A percentile compares a stretch with the other conserved stretches of the same genome.
Conservation (phyloP, 2,888 invertebrate genomes). For the Herminia tarsipennalis region DNA sequence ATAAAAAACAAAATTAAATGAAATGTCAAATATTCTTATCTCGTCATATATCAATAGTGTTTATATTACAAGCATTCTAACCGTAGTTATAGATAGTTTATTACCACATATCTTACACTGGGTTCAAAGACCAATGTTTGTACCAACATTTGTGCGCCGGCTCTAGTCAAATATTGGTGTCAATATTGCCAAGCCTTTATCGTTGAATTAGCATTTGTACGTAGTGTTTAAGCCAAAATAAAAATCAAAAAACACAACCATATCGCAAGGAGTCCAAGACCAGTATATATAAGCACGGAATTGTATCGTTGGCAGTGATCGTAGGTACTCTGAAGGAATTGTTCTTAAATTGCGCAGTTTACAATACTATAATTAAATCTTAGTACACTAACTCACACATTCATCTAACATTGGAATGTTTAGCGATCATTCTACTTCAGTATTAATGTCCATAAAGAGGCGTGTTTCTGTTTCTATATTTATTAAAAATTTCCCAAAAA, state of each 20-base stretch:
- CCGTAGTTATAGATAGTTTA: conserved; percentile 11
- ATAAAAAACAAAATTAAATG: too few species aligned
- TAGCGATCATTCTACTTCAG: conserved; percentile 11
- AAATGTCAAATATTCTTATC: conserved; percentile 4
- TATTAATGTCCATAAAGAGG: conserved; percentile 15
- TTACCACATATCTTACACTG: conserved; percentile 6
- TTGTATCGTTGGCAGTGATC: conserved; percentile 41
- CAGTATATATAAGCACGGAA: conserved; percentile 26
- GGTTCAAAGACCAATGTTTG: conserved; percentile 17
- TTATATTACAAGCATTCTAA: conserved; percentile 14
- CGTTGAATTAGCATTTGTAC: conserved; percentile 14
- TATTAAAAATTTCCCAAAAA: conserved; percentile 32
- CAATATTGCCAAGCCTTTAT: conserved; percentile 5
- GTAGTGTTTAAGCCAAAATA: conserved; percentile 11
- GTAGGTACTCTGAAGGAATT: too few species aligned
- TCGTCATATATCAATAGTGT: conserved; percentile 10
- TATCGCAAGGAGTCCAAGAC: conserved; percentile 56
- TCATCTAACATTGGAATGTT: conserved; percentile 43
- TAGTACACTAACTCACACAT: conserved; percentile 29
- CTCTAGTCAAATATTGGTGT: conserved; percentile 8
- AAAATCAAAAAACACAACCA: conserved; percentile 22
- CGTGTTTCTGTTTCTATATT: conserved; percentile 19
- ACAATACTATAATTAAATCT: conserved; percentile 11
- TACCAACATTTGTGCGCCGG: conserved; percentile 11
- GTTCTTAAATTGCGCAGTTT: too few species aligned